phyloP scores from a whole-genome alignment of 2,797 vertebrate species.

The Eremophila alpestris region DNA sequence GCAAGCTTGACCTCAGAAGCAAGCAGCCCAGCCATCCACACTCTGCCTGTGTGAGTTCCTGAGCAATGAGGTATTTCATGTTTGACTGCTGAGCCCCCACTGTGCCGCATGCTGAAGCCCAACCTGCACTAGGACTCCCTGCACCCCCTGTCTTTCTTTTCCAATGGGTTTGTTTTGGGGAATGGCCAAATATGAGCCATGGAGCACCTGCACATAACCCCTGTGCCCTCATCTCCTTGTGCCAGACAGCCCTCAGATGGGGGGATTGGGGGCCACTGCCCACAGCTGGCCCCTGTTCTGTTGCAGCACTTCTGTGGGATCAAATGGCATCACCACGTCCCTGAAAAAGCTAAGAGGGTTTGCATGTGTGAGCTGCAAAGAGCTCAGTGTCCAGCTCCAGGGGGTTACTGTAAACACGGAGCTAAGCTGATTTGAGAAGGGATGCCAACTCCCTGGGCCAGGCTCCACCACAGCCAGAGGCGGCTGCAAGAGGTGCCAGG shows the following conservation, averaged over 20 bases:
- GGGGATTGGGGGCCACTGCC: fast-evolving
- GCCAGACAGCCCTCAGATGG: not conserved
- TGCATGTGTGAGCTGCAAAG: not conserved
- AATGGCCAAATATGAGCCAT: slow-evolving; percentile 25
- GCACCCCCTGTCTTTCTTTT: slow-evolving; percentile 23
- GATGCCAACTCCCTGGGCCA: not conserved
- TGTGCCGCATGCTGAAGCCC: slow-evolving; percentile 15
- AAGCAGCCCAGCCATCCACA: not conserved
- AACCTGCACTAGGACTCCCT: slow-evolving; percentile 25
- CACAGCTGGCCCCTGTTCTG: not conserved
- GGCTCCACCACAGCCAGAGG: not conserved
- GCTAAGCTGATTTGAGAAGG: not conserved
- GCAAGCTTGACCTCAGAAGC: slow-evolving; percentile 22
- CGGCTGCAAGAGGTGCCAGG: not conserved
- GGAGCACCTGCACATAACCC: not conserved
- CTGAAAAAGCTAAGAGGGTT: not conserved
- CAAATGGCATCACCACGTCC: not conserved
- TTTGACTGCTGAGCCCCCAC: slow-evolving; percentile 62
- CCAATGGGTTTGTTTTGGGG: not conserved
- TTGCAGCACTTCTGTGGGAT: not conserved
- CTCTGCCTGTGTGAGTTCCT: slow-evolving; percentile 67
- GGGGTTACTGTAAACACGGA: not conserved
- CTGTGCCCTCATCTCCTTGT: not conserved
- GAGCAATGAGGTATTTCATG: slow-evolving; percentile 73
- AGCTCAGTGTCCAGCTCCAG: not conserved